Evolutionary conservation across 2,888 invertebrate species (phyloP).

Genomic region (Cephus pygmeus): DNA sequence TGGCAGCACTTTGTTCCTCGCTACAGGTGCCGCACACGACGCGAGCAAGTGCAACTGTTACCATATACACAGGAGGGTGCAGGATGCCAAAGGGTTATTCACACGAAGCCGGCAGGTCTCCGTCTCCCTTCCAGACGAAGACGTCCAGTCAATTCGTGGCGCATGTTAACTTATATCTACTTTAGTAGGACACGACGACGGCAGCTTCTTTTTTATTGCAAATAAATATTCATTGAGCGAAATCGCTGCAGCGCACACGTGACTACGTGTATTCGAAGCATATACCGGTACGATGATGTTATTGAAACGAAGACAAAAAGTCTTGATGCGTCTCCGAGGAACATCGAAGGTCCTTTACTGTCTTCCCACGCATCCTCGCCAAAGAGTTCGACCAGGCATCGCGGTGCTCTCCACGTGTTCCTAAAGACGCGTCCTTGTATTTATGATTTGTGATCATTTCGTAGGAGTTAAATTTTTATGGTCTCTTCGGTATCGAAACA

Average conservation of each 20-base stretch:
- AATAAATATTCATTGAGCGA: neutral
- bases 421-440: neutral
- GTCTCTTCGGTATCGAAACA: neutral
- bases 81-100: neutral
- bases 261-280: neutral
- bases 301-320: neutral
- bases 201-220: neutral
- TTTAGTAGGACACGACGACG: neutral
- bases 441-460: neutral
- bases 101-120: neutral
- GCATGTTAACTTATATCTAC: neutral
- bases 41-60: slow-evolving; percentile 7
- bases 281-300: neutral
- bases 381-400: neutral
- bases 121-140: neutral
- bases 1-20: slow-evolving; percentile 1
- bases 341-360: neutral
- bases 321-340: neutral
- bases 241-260: neutral
- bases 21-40: slow-evolving; percentile 1
- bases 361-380: neutral
- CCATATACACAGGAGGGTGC: neutral
- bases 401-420: neutral
- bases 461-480: neutral
- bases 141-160: neutral